Conservation (phyloP, 2,797 vertebrate species). For the Clarias fuscus region DNA sequence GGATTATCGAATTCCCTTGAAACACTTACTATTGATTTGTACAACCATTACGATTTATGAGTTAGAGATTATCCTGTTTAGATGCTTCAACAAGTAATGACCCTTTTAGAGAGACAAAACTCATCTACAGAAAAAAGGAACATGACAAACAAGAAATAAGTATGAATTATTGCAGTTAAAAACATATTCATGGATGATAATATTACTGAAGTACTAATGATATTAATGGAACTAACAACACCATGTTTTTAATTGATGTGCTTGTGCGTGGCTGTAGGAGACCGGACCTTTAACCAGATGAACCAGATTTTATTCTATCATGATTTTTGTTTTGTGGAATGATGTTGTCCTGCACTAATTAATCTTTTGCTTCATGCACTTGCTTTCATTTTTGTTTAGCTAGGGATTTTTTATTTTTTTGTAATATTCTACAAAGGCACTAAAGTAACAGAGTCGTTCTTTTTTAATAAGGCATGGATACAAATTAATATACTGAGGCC, state of each 20-base stretch:
- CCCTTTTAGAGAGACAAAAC: background rate
- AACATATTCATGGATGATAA: background rate
- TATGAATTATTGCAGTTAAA: background rate
- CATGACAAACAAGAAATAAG: background rate
- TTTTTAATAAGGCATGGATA: conserved; percentile 2
- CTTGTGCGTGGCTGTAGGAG: background rate
- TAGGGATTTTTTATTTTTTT: background rate
- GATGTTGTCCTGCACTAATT: background rate
- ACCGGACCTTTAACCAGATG: background rate
- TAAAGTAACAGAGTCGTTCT: conserved; percentile 3
- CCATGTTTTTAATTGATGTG: background rate
- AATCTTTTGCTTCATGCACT: background rate
- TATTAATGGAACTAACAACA: background rate
- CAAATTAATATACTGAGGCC: background rate
- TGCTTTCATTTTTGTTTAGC: background rate
- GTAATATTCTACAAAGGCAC: background rate
- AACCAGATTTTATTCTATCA: background rate
- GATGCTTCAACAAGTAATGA: background rate
- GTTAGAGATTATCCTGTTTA: background rate
- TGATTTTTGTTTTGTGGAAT: background rate
- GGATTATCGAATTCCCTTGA: conserved; percentile 7
- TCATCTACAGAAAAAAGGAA: background rate
- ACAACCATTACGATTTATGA: background rate
- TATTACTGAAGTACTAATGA: background rate
- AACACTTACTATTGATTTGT: background rate